A percentile compares a stretch with the other conserved stretches of the same genome.
phyloP scores from a whole-genome alignment of 2,888 invertebrate genomes.

The Leucophenga montana region DNA sequence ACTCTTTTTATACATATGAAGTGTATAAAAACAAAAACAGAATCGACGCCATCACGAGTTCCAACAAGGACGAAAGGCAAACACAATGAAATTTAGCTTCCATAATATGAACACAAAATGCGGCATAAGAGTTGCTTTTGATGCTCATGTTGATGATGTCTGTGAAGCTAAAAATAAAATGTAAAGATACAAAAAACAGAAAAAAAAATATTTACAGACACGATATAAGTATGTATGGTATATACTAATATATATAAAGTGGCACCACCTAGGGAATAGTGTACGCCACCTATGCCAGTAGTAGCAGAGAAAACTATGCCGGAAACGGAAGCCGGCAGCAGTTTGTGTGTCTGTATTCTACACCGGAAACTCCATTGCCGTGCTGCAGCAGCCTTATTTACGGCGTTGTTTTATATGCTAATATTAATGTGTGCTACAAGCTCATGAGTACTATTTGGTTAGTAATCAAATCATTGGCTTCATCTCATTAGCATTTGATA shows the following conservation, averaged over 20 bases:
- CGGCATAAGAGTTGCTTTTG: not conserved
- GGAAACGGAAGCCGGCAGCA: constrained; percentile 55
- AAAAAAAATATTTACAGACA: no score
- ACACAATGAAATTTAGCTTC: constrained; percentile 24
- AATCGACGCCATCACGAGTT: not conserved
- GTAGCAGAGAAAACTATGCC: constrained; percentile 47
- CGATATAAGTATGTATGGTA: no score
- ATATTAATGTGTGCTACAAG: no score
- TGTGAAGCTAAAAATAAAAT: not conserved
- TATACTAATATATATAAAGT: no score
- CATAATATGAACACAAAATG: constrained; percentile 11
- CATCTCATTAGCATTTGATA: no score
- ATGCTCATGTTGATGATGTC: not conserved
- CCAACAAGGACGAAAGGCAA: constrained; percentile 9
- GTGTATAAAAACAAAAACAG: constrained; percentile 46
- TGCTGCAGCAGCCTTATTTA: not conserved
- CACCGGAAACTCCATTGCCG: constrained; percentile 2
- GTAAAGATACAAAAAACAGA: constrained; percentile 19
- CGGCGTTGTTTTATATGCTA: no score
- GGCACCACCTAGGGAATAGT: constrained; percentile 6
- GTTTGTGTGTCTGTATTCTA: constrained; percentile 26
- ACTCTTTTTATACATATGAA: no score
- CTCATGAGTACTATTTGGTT: no score
- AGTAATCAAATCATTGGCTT: no score
- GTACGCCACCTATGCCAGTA: constrained; percentile 24